Base-by-base conservation (phyloP, 2,888 invertebrate genomes). In the Cylindroiulus punctatus region DNA sequence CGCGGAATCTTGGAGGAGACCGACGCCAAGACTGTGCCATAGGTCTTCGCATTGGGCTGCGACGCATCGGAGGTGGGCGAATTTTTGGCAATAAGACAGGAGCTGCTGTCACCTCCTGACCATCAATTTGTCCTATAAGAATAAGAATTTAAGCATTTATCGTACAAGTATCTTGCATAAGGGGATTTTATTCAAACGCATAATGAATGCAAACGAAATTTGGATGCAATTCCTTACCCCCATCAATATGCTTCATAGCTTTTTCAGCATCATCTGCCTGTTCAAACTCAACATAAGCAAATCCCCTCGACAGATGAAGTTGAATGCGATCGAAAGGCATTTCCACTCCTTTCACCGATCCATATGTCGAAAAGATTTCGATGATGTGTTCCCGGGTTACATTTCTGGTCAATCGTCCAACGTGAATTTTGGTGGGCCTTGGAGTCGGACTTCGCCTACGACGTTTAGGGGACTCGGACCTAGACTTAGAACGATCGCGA, bases 201-300 rank as follows among this genome's bases (percentile, higher is more conserved):
- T n/a, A n/a, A n/a, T n/a, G n/a, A n/a, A n/a, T n/a, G n/a, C n/a
- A n/a, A n/a, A n/a, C n/a, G n/a, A n/a, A n/a, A n/a, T n/a, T n/a
- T n/a, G n/a, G n/a, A n/a, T n/a, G n/a, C n/a, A n/a, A n/a, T 88
- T n/a, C n/a, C 57, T 57, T 92, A 94, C 96, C 99, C 90, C 98
- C 99, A 92, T 99, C 98, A 99, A 99, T 99, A 90, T 98, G 97
- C 91, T 98, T 98, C 94, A 99, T 97, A 0, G 99, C 99, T 91
- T 98, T 97, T 91, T 98, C 98, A 30, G 99, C 98, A 91, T 98
- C 98, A 89, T 98, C 98, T 0, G 97, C 93, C 86, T 94, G 96
- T 88, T 94, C 95, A 91, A 96, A 99, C 90, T 99, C 99, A 1
- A 99, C 96, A 91, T 98, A 99, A 17, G 97, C 98, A 91, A 96